Evolutionary conservation across 2,888 invertebrate species (phyloP), one percentile per base, ranked within the genome.

Genomic region (Troglohyphantes excavatus): DNA sequence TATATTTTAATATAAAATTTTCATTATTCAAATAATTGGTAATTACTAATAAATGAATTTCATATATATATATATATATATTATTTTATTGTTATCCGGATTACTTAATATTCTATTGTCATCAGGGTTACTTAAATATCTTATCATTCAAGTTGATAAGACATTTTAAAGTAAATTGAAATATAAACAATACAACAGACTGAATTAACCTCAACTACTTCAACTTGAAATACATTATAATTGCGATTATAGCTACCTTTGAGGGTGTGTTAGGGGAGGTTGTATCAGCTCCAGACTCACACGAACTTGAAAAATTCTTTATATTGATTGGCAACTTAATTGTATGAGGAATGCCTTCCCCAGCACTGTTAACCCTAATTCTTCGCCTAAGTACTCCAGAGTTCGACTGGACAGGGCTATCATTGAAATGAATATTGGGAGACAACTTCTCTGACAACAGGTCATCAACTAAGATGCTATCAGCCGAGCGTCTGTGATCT

Each of bases 241-340:
- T n/a, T n/a, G n/a, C n/a, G 33, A 76, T 43, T 27, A 65, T n/a
- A 63, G 0, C 67, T 89, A 92, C 92, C 87, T 92, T 92, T 11
- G 86, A 85, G n/a, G 92, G 92, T 9, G 92, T 91, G 27, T 91
- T 91, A 39, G 92, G 91, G n/a, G 92, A 91, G 79, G 94, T 94
- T 21, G 93, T 94, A 93, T 95, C 95, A 89, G 95, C 95, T 92
- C 96, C 96, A 90, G 95, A 95, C 92, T 96, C 94, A 91, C 88
- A 75, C 29, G 88, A 89, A 27, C 88, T 89, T 29, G 88, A 89
- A 59, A 68, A 82, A 29, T 63, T 82, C 33, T 75, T 82, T 21
- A 89, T 83, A 7, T 89, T 89, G 7, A 89, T 76, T 1, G 88
- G 82, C 11, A 89, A 29, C 68, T 75, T 82, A 7, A 83, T 29